Conservation (phyloP, 2,888 invertebrate genomes). For the Drosophila dives region DNA sequence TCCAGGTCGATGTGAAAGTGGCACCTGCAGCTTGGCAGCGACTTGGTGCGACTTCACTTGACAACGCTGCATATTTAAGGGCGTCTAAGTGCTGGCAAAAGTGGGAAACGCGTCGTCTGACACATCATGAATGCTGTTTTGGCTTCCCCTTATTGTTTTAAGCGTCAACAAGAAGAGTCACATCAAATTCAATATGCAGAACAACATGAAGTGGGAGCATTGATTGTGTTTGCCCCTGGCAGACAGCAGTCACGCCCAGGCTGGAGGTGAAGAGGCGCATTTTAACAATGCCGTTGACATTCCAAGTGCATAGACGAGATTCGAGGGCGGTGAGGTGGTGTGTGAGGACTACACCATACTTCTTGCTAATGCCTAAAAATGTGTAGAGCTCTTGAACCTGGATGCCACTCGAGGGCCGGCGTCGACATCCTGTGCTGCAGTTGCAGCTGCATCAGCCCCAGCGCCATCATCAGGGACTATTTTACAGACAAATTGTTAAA, state of each 20-base stretch:
- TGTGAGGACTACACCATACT: constrained; percentile 24
- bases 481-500: constrained; percentile 67
- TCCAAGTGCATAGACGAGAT: constrained; percentile 56
- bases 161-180: constrained; percentile 50
- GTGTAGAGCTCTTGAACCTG: constrained; percentile 64
- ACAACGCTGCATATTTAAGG: constrained; percentile 72
- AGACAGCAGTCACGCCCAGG: constrained; percentile 35
- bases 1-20: constrained; percentile 22
- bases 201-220: constrained; percentile 40
- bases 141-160: constrained; percentile 69
- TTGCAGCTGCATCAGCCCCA: constrained; percentile 10
- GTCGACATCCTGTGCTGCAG: constrained; percentile 39
- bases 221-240: constrained; percentile 73
- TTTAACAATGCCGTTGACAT: constrained; percentile 64
- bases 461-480: constrained; percentile 2
- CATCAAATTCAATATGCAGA: constrained; percentile 26
- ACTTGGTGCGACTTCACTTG: constrained; percentile 40
- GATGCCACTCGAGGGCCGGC: constrained; percentile 52
- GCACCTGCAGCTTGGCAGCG: constrained; percentile 12
- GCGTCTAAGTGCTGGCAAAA: constrained; percentile 75
- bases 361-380: constrained; percentile 73
- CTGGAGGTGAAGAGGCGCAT: constrained; percentile 11
- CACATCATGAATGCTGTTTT: constrained; percentile 77
- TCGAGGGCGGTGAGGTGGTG: background rate
- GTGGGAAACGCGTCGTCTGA: constrained; percentile 49